Base-by-base conservation (phyloP, 2,797 vertebrate species). In the Cuculus canorus region DNA sequence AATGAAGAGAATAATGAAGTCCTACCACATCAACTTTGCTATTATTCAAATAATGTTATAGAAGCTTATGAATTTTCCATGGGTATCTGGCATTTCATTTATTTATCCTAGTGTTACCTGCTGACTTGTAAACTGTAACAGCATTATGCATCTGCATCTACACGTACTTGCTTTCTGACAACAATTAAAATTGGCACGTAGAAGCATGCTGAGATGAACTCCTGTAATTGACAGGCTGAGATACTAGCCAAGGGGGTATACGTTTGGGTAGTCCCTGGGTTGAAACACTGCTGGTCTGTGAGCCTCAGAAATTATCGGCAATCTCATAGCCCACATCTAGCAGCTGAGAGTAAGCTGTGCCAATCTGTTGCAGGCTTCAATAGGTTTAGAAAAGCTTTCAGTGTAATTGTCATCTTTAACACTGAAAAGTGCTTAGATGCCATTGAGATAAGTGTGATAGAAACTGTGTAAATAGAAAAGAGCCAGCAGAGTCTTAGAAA, bases 241-340 rank as follows among this genome's bases (percentile, higher is more conserved):
- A 54, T 43, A 80, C 45, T 91, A 93, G 92, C 90, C 94, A 96
- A 94, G 90, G 61, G 92, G 86, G 41, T 90, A 90, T 93, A 68
- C 14, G 1, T 93, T 76, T 84, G 73, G 64, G 86, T 87, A 93
- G 77, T 96, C 88, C 87, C 92, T 93, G 73, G 83, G 63, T 70
- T 95, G 87, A 96, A 95, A 84, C 60, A 70, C 83, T 94, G 83
- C 93, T 96, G 94, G 89, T 95, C 91, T 95, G 83, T 93, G 92
- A 95, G 76, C 63, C 71, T 93, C 81, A 88, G 64, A 97, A 96
- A 96, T 96, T 94, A 95, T 33, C 96, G 92, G 83, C 95, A 96
- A 93, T 96, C 90, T 93, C 68, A 53, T 47, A 86, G 82, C 52
- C 79, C 28, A 1, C 81, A 61, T 84, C 43, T 72, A 92, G 59